Percentiles rank a stretch among this genome's conserved stretches.
Evolutionary conservation across 2,888 invertebrate genomes (phyloP).

Genomic region (Molorchus minor): DNA sequence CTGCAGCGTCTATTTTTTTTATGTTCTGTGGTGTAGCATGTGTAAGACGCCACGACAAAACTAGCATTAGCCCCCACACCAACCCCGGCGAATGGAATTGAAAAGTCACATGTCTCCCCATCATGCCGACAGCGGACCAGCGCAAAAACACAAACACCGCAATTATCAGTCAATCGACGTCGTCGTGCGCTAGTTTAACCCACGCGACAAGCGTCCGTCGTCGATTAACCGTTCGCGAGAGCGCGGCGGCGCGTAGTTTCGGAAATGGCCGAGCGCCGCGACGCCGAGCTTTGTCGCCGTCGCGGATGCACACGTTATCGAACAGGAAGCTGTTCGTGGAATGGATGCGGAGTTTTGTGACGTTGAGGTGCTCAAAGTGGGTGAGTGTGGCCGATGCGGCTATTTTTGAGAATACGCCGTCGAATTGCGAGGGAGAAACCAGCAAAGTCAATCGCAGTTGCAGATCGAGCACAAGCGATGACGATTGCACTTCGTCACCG

Average conservation of each 20-base stretch:
- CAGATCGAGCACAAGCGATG: slow-evolving; percentile 64
- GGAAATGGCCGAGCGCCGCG: slow-evolving; percentile 47
- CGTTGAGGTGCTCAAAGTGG: slow-evolving; percentile 24
- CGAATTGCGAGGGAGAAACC: slow-evolving; percentile 53
- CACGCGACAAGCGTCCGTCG: background rate
- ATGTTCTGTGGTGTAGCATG: no score
- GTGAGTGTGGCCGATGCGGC: slow-evolving; percentile 29
- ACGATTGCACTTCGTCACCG: slow-evolving; percentile 66
- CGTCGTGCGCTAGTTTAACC: background rate
- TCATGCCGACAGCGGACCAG: background rate
- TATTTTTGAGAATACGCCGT: slow-evolving; percentile 26
- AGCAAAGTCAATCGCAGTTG: slow-evolving; percentile 54
- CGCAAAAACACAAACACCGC: background rate
- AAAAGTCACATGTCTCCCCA: background rate
- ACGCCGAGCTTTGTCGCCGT: slow-evolving; percentile 50
- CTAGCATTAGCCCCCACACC: no score
- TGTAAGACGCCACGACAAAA: no score
- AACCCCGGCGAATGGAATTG: no score
- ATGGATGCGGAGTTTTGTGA: slow-evolving; percentile 35
- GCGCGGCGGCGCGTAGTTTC: slow-evolving; percentile 26
- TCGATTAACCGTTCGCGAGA: background rate
- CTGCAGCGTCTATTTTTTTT: no score
- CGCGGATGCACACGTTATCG: slow-evolving; percentile 41
- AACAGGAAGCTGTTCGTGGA: slow-evolving; percentile 51
- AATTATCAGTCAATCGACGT: background rate